Evolutionary conservation across 2,888 invertebrate genomes (phyloP), one percentile per base, ranked within the genome.

Genomic region (Laspeyria flexula): DNA sequence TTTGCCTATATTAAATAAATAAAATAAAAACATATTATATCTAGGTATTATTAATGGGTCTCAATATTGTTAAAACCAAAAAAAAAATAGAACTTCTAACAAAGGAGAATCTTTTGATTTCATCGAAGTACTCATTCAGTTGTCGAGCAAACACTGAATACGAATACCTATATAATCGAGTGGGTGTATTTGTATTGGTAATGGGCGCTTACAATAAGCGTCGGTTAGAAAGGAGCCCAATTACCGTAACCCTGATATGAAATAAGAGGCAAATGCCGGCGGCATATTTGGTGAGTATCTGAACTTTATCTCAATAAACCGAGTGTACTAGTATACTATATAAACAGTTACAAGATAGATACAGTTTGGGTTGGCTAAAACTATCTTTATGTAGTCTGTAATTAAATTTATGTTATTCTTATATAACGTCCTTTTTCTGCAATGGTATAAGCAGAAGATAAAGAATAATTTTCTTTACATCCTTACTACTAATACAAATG

Each of bases 191-290:
- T 69, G 18, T 65, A 33, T 43, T 15, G 34, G 33, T 34, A 43
- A 55, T 53, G 31, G 42, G 16, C 34, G 41, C 49, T 41, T 60
- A 69, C 56, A 69, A 69, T 56, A 65, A 60, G 53, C 48, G 41
- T 30, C 43, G 57, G 56, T 56, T 53, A 50, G 30, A 69, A 65
- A 56, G 43, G 48, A 42, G 43, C 45, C 51, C 66, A 69, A 69
- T 60, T 69, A 69, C 48, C 48, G 40, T 42, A 55, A 52, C 43
- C 60, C 57, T 55, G 54, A 13, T 7, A 7, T 6, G 7, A 56
- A 60, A 69, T 51, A 60, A 50, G 39, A 42, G 35, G 13, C 21
- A 44, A 23, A 34, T 41, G 61, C 65, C 56, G 43, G 41, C 18
- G 47, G 61, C 61, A 40, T 37, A 39, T 65, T 48, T 45, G 47